A percentile compares a stretch with the other conserved stretches of the same genome.
Evolutionary conservation across 2,113 vertebrate genomes (phyloP).

Genomic region (Octodon degus): DNA sequence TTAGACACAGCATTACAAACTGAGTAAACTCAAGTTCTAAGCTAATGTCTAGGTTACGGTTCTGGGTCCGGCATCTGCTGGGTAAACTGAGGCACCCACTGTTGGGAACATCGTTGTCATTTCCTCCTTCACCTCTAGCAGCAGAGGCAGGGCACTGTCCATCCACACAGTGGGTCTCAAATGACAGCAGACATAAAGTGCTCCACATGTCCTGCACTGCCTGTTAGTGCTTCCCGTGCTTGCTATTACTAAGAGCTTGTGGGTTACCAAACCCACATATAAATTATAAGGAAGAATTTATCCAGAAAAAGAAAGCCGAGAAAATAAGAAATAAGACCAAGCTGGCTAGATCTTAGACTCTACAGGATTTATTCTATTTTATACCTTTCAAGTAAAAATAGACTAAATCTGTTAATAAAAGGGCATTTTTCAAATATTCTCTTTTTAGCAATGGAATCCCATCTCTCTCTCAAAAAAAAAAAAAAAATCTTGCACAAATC

Average conservation of each 20-base stretch:
- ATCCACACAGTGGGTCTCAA: no score
- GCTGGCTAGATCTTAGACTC: neutral
- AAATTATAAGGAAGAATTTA: neutral
- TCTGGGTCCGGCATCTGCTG: neutral
- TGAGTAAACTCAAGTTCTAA: neutral
- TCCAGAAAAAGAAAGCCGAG: constrained; percentile 30
- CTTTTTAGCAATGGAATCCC: constrained; percentile 11
- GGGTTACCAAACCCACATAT: neutral
- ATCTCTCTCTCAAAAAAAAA: neutral
- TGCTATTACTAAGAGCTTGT: neutral
- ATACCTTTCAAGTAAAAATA: neutral
- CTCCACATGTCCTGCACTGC: accelerated
- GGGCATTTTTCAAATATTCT: constrained; percentile 16
- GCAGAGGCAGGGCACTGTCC: accelerated
- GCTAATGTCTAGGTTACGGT: neutral
- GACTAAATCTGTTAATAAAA: neutral
- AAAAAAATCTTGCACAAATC: neutral
- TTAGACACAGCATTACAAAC: neutral
- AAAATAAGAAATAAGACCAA: neutral
- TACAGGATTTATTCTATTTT: neutral
- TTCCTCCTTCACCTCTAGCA: neutral
- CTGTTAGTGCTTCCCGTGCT: neutral
- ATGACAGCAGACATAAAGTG: accelerated
- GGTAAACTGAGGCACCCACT: neutral
- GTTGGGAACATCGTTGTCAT: neutral